These are phyloP conservation scores for Anolis sagrei DNA, from an alignment of 2,113 vertebrate species.

Conservation along the genomic window DNA sequence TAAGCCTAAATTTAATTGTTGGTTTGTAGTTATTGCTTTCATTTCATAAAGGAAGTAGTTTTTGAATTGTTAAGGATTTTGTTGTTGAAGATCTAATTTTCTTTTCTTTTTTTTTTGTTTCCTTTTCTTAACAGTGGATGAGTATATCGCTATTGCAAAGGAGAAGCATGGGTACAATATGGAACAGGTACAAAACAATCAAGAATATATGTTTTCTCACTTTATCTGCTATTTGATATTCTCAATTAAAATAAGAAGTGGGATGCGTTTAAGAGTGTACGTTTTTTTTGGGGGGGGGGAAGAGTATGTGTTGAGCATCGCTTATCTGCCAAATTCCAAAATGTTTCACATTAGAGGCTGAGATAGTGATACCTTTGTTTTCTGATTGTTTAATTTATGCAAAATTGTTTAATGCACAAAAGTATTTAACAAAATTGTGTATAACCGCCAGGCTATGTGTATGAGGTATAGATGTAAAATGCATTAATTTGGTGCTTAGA, in stretches of 20 bases:
- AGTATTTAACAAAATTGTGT: no score
- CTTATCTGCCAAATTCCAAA: no score
- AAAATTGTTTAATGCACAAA: no score
- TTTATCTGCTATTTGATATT: background rate
- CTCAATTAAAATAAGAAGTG: background rate
- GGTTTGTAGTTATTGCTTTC: background rate
- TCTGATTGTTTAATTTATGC: no score
- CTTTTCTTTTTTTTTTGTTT: conserved; percentile 50
- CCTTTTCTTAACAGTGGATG: conserved; percentile 87
- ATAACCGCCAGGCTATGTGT: no score
- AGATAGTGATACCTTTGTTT: no score
- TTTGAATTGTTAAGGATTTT: background rate
- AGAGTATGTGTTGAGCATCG: background rate
- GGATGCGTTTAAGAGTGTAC: background rate
- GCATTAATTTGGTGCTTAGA: no score
- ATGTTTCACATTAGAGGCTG: no score
- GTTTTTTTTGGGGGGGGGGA: background rate
- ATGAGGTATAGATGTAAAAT: no score
- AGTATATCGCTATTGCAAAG: conserved; percentile 94
- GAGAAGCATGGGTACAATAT: conserved; percentile 98
- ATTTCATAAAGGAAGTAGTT: background rate
- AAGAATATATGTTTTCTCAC: background rate
- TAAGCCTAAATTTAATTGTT: background rate
- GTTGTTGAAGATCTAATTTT: conserved; percentile 28
- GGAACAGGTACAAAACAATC: conserved; percentile 85